Evolutionary conservation across 2,113 vertebrate species (phyloP).

Genomic region (Vulpes ferrilata): DNA sequence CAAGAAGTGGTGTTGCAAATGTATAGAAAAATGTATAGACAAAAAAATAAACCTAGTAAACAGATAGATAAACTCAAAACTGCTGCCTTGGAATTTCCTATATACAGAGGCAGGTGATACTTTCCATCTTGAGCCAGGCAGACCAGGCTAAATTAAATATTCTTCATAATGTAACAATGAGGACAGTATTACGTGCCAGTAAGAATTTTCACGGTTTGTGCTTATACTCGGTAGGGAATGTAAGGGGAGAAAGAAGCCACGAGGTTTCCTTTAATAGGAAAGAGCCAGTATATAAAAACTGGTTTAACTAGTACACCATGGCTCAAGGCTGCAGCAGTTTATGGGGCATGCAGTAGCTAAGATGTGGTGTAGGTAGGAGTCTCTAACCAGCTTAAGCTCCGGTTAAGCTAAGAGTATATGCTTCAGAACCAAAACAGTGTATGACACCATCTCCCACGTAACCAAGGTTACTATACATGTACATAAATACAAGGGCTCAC

Average conservation of each 20-base stretch:
- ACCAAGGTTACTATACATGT: accelerated
- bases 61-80: neutral
- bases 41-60: neutral
- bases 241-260: neutral
- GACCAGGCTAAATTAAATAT: neutral
- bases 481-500: neutral
- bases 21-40: neutral
- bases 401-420: accelerated
- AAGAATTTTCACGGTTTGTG: neutral
- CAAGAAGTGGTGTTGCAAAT: neutral
- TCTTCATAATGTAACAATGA: accelerated
- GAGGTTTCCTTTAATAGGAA: neutral
- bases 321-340: neutral
- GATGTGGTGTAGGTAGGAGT: neutral
- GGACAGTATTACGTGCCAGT: neutral
- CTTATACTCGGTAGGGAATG: neutral
- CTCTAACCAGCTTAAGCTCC: neutral
- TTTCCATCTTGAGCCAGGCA: neutral
- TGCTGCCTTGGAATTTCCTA: neutral
- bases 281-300: accelerated
- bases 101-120: accelerated
- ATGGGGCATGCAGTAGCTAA: neutral
- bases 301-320: too few relatives aligned
- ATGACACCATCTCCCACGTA: too few relatives aligned
- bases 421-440: neutral